phyloP scores from a whole-genome alignment of 2,113 vertebrate genomes.

The Thymallus thymallus region DNA sequence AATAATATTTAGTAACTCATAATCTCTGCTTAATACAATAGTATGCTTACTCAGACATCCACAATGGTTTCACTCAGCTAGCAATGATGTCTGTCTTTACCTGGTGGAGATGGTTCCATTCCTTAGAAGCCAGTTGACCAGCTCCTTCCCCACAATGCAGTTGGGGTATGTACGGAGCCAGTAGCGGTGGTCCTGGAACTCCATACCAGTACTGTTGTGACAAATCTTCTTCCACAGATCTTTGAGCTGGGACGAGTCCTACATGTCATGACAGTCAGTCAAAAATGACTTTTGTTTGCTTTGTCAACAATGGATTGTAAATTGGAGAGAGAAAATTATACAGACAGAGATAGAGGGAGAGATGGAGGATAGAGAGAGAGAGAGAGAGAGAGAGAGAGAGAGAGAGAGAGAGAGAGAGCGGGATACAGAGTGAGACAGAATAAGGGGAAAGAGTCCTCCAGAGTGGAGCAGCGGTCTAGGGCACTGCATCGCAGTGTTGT shows the following conservation, averaged over 20 bases:
- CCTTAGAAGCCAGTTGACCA: conserved; percentile 96
- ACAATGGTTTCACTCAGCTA: background rate
- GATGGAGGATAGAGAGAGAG: no score
- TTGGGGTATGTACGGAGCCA: conserved; percentile 97
- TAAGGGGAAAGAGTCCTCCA: no score
- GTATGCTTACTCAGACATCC: background rate
- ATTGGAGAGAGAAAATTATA: no score
- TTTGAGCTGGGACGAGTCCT: conserved; percentile 96
- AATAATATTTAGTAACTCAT: background rate
- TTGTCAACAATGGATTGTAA: no score
- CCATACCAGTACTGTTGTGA: conserved; percentile 95
- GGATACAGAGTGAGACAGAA: background rate
- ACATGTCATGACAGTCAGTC: conserved; percentile 3
- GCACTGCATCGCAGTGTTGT: no score
- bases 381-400: no score
- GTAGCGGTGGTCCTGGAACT: conserved; percentile 98
- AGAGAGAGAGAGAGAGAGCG: background rate
- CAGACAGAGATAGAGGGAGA: no score
- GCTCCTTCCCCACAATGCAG: conserved; percentile 97
- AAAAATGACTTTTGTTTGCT: no score
- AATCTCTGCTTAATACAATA: background rate
- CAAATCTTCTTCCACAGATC: conserved; percentile 98
- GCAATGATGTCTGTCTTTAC: conserved; percentile 48
- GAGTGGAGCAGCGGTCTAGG: no score
- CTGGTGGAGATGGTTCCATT: conserved; percentile 94